Percentiles rank a stretch among this genome's conserved stretches.
These are phyloP conservation scores for Pammene fasciana DNA, from an alignment of 2,888 invertebrate genomes.

Conservation along the genomic window DNA sequence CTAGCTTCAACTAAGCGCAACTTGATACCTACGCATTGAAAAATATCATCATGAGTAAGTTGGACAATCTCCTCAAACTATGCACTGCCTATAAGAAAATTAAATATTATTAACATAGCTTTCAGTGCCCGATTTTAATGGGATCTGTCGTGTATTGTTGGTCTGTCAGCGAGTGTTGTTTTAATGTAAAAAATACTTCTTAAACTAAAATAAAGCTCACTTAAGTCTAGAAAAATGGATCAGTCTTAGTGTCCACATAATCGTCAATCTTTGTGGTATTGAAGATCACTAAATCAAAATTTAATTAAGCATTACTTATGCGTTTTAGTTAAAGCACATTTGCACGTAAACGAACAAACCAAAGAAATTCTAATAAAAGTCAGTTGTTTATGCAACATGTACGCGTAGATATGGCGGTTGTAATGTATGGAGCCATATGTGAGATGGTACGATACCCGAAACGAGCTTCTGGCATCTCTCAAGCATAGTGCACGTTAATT, in stretches of 20 bases:
- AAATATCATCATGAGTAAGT: conserved; percentile 52
- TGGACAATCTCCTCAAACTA: conserved; percentile 33
- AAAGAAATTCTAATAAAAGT: background rate
- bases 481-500: too few relatives aligned
- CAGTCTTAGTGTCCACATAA: conserved; percentile 18
- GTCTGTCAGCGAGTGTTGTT: conserved; percentile 13
- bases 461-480: too few relatives aligned
- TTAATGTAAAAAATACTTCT: conserved; percentile 14
- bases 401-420: too few relatives aligned
- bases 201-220: conserved; percentile 30
- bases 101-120: conserved; percentile 9
- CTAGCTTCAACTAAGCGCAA: conserved; percentile 80
- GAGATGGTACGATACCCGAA: too few relatives aligned
- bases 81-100: conserved; percentile 36
- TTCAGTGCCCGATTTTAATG: conserved; percentile 5
- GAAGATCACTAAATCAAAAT: conserved; percentile 56
- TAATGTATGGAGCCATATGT: too few relatives aligned
- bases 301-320: too few relatives aligned
- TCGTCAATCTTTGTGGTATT: conserved; percentile 16
- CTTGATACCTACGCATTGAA: conserved; percentile 81
- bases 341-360: too few relatives aligned
- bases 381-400: too few relatives aligned
- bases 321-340: too few relatives aligned
- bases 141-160: conserved; percentile 9
- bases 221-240: conserved; percentile 12